Evolutionary conservation across 2,113 vertebrate species (phyloP), one percentile per base, ranked within the genome.

Genomic region (Myotis brandtii): DNA sequence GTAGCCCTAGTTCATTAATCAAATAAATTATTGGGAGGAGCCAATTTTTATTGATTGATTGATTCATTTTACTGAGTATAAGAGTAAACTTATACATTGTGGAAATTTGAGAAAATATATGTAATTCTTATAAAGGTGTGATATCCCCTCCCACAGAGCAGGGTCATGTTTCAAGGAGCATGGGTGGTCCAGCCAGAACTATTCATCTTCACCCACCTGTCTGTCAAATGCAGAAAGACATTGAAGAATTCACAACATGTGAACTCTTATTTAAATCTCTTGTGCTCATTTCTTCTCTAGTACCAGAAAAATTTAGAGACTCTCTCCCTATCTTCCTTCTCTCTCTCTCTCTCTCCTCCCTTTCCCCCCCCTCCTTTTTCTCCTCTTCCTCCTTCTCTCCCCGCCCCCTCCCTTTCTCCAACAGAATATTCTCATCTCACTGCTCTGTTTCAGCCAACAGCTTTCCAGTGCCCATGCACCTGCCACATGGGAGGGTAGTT

Each of bases 141-240:
- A 37, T 56, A 64, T 9, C 8, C 67, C 4, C 13, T 86, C 9
- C 59, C n/a, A 21, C 14, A 76, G 43, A 72, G 11, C 21, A 59
- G 64, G 20, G n/a, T 75, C 37, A 46, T 83, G 62, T 62, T 77
- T 96, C 72, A 72, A 87, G 83, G 90, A 40, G 23, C 56, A 21
- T 43, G 37, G 3, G 73, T 82, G 66, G 12, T 64, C 37, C 9
- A 13, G 12, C 9, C 8, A 40, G 52, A 67, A 91, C 25, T 30
- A 59, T 46, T 13, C 48, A 21, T 52, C 56, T 88, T 79, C 27
- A 89, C 17, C 11, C 52, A 30, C 30, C 18, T 73, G 69, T 79
- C 20, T 70, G 27, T 69, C 32, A 46, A 34, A 80, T 30, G 43
- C 4, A 77, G 27, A 77, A 94, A 70, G 59, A 77, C 6, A 2